phyloP scores from a whole-genome alignment of 2,888 invertebrate genomes.

The Netelia inedita region DNA sequence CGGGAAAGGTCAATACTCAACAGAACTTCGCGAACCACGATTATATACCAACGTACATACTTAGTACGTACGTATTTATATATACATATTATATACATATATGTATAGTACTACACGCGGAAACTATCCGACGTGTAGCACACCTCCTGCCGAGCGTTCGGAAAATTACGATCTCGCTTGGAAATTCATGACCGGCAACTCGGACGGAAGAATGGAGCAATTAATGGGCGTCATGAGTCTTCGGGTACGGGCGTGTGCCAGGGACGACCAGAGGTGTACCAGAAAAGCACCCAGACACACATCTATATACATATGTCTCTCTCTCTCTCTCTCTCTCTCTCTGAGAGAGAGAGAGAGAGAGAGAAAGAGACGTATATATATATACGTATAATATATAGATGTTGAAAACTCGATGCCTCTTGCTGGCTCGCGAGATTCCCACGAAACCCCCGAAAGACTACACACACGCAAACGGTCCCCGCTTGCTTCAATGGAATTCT shows the following conservation, averaged over 20 bases:
- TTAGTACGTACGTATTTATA: background rate
- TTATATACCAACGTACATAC: background rate
- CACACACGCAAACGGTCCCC: conserved; percentile 14
- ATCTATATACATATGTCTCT: background rate
- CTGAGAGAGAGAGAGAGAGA: too few relatives aligned
- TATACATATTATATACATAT: conserved; percentile 25
- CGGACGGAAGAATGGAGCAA: conserved; percentile 78
- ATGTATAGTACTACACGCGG: conserved; percentile 48
- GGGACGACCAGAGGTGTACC: conserved; percentile 66
- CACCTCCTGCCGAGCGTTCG: conserved; percentile 63
- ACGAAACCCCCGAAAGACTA: conserved; percentile 55
- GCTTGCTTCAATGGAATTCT: conserved; percentile 78
- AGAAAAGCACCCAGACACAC: conserved; percentile 53
- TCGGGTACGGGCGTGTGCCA: conserved; percentile 69
- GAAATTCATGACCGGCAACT: conserved; percentile 77
- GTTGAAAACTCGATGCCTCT: conserved; percentile 59
- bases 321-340: too few relatives aligned
- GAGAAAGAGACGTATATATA: background rate
- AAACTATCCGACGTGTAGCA: conserved; percentile 70
- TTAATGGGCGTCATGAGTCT: conserved; percentile 79
- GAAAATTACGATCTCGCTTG: conserved; percentile 73
- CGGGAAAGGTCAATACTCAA: conserved; percentile 26
- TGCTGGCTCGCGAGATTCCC: conserved; percentile 42
- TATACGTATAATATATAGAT: conserved; percentile 1
- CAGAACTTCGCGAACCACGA: conserved; percentile 11